Evolutionary conservation across 2,888 invertebrate species (phyloP), one percentile per base, ranked within the genome.

Genomic region (Nomada ferruginata): DNA sequence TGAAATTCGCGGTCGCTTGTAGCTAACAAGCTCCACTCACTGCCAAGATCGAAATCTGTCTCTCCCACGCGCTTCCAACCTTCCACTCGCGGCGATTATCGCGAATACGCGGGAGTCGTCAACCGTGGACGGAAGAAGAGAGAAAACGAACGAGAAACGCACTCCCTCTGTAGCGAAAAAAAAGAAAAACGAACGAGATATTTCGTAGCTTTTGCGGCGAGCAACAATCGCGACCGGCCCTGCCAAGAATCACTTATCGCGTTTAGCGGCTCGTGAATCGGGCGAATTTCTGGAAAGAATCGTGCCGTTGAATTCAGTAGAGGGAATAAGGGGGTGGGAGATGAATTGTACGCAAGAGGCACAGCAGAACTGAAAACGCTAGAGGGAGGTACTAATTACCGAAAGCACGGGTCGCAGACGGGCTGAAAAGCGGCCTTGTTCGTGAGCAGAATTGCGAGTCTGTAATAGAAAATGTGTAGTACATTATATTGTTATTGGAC

Each of bases 201-300:
- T 82, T 81, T 15, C 36, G 26, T 59, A 10, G 57, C 23, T 72
- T 81, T 81, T 78, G 63, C 69, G 61, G 72, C 77, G 66, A 81
- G 47, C 59, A 86, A 88, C 86, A 86, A 87, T 83, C 81, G 80
- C 80, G 82, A 83, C 84, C 55, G 18, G 78, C 80, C 82, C 87
- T 88, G 90, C 85, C 89, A 90, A 88, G 88, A 88, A 90, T 90
- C 90, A 83, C 89, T 91, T 90, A 91, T 90, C 90, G 85, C 80
- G 69, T 84, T 86, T 84, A 84, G 76, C 78, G 83, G 71, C 65
- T 75, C 70, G 80, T 71, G 82, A 86, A 82, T 83, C 79, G 76
- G 23, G 73, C 47, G 23, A 65, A 65, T 76, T 77, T 47, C 73
- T 47, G 55, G 60, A 74, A 76, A 76, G 71, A 82, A 84, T 82